Evolutionary conservation across 2,797 vertebrate species (phyloP).

Genomic region (Prionace glauca): DNA sequence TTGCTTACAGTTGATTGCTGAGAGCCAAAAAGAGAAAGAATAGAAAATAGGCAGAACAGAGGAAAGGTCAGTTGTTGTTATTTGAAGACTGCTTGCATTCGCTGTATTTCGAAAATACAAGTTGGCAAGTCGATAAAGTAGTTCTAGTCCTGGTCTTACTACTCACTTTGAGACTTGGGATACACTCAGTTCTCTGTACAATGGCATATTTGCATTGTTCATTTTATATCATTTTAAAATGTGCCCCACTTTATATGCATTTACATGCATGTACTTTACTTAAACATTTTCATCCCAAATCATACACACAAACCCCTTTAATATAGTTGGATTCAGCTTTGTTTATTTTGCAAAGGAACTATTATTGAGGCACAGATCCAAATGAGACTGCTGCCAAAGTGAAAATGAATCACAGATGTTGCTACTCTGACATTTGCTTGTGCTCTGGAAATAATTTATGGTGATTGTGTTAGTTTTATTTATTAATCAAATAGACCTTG

Average conservation of each 20-base stretch:
- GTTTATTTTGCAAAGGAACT: not conserved
- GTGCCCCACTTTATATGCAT: not conserved
- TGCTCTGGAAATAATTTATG: not conserved
- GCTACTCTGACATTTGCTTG: not conserved
- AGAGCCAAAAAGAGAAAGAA: not conserved
- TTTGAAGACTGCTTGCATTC: not conserved
- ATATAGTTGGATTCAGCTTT: not conserved
- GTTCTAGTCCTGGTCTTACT: not conserved
- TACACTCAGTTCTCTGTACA: not conserved
- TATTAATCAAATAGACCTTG: not conserved
- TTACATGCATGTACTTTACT: not conserved
- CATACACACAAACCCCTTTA: no score
- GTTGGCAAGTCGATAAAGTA: not conserved
- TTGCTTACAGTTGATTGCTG: not conserved
- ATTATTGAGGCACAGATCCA: not conserved
- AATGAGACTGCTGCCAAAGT: not conserved
- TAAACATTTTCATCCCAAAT: not conserved
- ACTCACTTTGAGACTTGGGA: not conserved
- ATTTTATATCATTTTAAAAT: no score
- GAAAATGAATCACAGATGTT: slow-evolving; percentile 2
- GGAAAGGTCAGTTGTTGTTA: not conserved
- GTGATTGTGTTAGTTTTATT: not conserved
- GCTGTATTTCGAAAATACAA: not conserved
- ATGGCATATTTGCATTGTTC: not conserved
- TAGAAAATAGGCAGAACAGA: not conserved